These are phyloP conservation scores for Mesoclemmys tuberculata DNA, from an alignment of 2,113 vertebrate species.

Conservation along the genomic window DNA sequence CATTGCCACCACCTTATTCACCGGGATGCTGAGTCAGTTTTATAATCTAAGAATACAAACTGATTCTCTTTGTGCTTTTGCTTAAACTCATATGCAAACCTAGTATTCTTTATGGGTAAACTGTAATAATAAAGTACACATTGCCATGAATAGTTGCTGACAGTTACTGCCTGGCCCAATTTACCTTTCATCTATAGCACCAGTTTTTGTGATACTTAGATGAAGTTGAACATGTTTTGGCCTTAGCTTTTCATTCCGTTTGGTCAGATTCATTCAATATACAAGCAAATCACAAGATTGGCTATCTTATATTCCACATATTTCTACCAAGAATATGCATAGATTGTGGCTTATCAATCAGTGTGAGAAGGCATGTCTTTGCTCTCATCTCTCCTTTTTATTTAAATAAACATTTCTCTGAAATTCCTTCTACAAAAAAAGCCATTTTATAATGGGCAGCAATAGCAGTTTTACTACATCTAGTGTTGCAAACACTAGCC, in stretches of 20 bases:
- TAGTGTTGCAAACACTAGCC: background rate
- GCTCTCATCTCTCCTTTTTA: background rate
- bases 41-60: background rate
- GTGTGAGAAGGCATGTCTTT: background rate
- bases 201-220: background rate
- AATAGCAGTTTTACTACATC: background rate
- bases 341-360: background rate
- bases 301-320: background rate
- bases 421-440: background rate
- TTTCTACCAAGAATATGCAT: background rate
- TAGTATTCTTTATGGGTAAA: conserved; percentile 19
- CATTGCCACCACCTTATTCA: conserved; percentile 89
- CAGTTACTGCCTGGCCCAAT: background rate
- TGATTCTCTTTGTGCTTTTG: background rate
- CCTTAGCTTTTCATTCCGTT: background rate
- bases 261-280: background rate
- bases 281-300: background rate
- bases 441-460: background rate
- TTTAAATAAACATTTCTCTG: background rate
- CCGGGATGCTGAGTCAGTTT: conserved; percentile 75
- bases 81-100: background rate
- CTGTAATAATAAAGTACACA: background rate
- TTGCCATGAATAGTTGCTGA: conserved; percentile 4
- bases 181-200: background rate
- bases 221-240: background rate